A percentile compares a stretch with the other conserved stretches of the same genome.
phyloP scores from a whole-genome alignment of 2,888 invertebrate species.

The Muschampia plurimacula region DNA sequence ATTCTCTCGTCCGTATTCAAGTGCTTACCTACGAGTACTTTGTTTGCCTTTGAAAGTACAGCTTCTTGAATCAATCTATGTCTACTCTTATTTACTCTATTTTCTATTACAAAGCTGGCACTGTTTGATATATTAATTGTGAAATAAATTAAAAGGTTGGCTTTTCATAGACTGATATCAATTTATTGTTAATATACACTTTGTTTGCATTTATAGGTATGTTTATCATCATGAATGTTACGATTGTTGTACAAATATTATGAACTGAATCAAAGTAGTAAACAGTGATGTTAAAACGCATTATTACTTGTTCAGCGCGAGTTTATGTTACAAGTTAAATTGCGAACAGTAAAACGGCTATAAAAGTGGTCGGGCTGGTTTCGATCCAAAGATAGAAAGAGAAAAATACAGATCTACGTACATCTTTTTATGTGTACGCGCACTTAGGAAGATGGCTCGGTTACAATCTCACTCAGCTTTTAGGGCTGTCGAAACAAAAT shows the following conservation, averaged over 20 bases:
- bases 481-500: constrained; percentile 24
- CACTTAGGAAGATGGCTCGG: constrained; percentile 37
- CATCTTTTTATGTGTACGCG: constrained; percentile 39
- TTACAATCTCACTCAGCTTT: constrained; percentile 34
- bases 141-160: constrained; percentile 9
- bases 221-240: not conserved
- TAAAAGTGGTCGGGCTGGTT: constrained; percentile 75
- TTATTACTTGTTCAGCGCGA: constrained; percentile 56
- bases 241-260: constrained; percentile 20
- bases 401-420: constrained; percentile 47
- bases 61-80: not conserved
- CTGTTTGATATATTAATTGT: constrained; percentile 38
- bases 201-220: not conserved
- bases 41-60: not conserved
- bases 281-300: constrained; percentile 34
- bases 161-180: not conserved
- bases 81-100: not conserved
- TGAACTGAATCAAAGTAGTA: constrained; percentile 19
- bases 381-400: constrained; percentile 56
- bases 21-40: not conserved
- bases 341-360: constrained; percentile 77
- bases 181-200: not conserved
- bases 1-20: not conserved
- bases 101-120: constrained; percentile 11
- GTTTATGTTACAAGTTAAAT: constrained; percentile 79